Evolutionary conservation across 2,113 vertebrate species (phyloP).

Genomic region (Anguilla rostrata): DNA sequence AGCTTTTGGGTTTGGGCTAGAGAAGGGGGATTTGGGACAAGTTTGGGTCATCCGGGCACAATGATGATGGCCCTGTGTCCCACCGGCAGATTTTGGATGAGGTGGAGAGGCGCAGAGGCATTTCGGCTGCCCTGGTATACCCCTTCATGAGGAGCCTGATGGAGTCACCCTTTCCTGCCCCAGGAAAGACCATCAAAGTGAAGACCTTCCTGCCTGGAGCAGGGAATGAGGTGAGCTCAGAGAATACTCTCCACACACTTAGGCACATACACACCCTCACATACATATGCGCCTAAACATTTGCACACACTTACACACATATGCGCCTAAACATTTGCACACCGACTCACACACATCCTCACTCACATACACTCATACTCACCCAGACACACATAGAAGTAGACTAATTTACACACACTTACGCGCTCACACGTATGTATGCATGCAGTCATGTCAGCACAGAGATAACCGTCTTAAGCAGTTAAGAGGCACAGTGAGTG

Average conservation of each 20-base stretch:
- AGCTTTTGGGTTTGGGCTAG: neutral
- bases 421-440: too few species aligned
- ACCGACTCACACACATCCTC: too few species aligned
- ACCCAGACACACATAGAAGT: too few species aligned
- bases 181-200: conserved; percentile 96
- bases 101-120: conserved; percentile 90
- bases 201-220: conserved; percentile 97
- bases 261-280: neutral
- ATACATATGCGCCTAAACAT: neutral
- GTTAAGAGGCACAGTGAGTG: too few species aligned
- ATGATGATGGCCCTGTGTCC: neutral
- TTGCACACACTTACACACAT: too few species aligned
- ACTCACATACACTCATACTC: too few species aligned
- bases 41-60: neutral
- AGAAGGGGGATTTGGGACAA: neutral
- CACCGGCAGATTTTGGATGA: conserved; percentile 88
- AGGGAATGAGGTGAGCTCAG: conserved; percentile 88
- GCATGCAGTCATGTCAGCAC: too few species aligned
- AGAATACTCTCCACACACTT: neutral
- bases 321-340: too few species aligned
- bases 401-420: too few species aligned
- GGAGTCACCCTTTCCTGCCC: conserved; percentile 98
- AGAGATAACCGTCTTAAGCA: too few species aligned
- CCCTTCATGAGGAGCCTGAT: conserved; percentile 99
- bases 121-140: conserved; percentile 95